Evolutionary conservation across 2,113 vertebrate species (phyloP).

Genomic region (Cricetomys ansorgei): DNA sequence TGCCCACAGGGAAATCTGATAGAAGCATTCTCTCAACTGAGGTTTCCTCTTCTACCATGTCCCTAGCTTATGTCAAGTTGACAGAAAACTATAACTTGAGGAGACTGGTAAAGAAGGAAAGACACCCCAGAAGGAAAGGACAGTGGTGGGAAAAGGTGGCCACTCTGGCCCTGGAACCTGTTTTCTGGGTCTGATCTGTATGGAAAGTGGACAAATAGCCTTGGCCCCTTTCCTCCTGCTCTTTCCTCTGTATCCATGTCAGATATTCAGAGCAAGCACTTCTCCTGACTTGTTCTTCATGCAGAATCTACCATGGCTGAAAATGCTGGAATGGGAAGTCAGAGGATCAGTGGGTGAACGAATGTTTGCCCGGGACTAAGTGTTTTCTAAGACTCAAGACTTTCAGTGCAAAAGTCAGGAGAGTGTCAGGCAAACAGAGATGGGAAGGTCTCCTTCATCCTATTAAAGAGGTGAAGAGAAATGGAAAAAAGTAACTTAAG

Average conservation of each 20-base stretch:
- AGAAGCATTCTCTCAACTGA: background rate
- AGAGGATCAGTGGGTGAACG: background rate
- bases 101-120: background rate
- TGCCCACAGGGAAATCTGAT: background rate
- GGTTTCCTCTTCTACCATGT: background rate
- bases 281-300: background rate
- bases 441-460: background rate
- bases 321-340: accelerated
- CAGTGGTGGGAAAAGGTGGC: background rate
- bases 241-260: background rate
- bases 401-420: background rate
- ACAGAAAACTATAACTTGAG: background rate
- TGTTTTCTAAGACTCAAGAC: background rate
- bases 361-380: background rate
- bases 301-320: background rate
- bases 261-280: accelerated
- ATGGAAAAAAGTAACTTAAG: background rate
- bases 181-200: background rate
- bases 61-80: background rate
- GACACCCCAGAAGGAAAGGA: background rate
- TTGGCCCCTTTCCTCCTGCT: background rate
- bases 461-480: background rate
- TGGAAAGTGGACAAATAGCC: background rate
- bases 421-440: background rate
- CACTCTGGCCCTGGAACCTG: background rate